Conservation (phyloP, 2,888 invertebrate genomes). For the Fragum sueziense region DNA sequence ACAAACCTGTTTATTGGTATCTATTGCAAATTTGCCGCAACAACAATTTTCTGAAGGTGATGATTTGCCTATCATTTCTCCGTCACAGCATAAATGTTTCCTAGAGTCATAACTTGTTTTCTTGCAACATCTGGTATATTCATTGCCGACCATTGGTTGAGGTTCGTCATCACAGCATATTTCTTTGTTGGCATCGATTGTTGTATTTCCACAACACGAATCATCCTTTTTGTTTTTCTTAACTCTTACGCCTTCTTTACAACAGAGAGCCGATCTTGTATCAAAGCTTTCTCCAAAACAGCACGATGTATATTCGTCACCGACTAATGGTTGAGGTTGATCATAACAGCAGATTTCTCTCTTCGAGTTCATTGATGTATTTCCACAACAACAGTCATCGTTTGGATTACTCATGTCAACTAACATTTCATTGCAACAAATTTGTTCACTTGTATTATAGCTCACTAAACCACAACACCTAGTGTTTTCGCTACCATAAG, state of each 20-base stretch:
- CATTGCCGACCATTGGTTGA: constrained; percentile 31
- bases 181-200: constrained; percentile 38
- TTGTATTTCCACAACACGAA: constrained; percentile 48
- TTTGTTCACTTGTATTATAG: constrained; percentile 29
- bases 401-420: constrained; percentile 31
- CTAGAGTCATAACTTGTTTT: constrained; percentile 42
- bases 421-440: constrained; percentile 45
- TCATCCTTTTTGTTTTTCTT: constrained; percentile 45
- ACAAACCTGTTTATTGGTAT: constrained; percentile 45
- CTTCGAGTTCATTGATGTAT: constrained; percentile 44
- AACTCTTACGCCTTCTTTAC: constrained; percentile 30
- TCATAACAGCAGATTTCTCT: constrained; percentile 43
- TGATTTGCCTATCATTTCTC: constrained; percentile 41
- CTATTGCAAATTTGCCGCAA: constrained; percentile 44
- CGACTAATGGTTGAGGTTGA: constrained; percentile 33
- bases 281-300: constrained; percentile 45
- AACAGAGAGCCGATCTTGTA: constrained; percentile 45
- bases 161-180: constrained; percentile 48
- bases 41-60: constrained; percentile 36
- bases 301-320: constrained; percentile 42
- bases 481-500: constrained; percentile 27
- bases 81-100: constrained; percentile 42
- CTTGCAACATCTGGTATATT: constrained; percentile 42
- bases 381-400: constrained; percentile 52
- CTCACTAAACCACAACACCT: constrained; percentile 44